phyloP scores from a whole-genome alignment of 30 jellyfish, hydroid and myxozoan genomes.

The Aurelia sp. region DNA sequence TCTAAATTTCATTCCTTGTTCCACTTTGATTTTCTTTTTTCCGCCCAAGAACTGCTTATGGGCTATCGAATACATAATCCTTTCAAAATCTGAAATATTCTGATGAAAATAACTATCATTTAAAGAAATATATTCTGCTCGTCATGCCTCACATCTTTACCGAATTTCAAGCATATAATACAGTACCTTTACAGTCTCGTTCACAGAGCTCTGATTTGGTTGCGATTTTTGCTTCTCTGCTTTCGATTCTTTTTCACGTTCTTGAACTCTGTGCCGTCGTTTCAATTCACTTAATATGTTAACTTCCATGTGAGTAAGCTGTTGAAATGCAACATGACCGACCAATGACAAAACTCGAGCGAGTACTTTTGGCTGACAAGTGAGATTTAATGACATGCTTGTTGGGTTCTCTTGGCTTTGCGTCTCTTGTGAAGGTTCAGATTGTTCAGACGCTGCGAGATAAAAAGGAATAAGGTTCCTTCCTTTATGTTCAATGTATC shows the following conservation, averaged over 20 bases:
- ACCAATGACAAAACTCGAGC: conserved; percentile 91
- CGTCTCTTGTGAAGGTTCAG: neutral
- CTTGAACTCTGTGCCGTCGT: conserved; percentile 87
- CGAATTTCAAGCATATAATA: no score
- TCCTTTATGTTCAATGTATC: no score
- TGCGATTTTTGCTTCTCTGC: conserved; percentile 40
- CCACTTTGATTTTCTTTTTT: no score
- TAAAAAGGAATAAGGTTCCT: neutral
- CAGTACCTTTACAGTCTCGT: conserved; percentile 37
- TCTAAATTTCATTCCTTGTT: no score
- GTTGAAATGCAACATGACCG: conserved; percentile 93
- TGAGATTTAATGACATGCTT: neutral
- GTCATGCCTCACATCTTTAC: no score
- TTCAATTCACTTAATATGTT: conserved; percentile 86
- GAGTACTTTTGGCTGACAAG: conserved; percentile 77
- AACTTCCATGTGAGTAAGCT: conserved; percentile 89
- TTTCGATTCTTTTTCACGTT: conserved; percentile 80
- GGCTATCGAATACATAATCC: no score
- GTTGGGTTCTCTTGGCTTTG: neutral
- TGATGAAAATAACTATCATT: no score
- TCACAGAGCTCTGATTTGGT: conserved; percentile 20
- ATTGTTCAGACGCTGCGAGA: conserved; percentile 8
- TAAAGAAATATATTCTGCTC: no score
- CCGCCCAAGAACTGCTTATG: no score
- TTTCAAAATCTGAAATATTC: no score